Percentiles rank a stretch among this genome's conserved stretches.
These are phyloP conservation scores for Drosophila erecta DNA, from an alignment of 1,140 invertebrate genomes.

Conservation along the genomic window DNA sequence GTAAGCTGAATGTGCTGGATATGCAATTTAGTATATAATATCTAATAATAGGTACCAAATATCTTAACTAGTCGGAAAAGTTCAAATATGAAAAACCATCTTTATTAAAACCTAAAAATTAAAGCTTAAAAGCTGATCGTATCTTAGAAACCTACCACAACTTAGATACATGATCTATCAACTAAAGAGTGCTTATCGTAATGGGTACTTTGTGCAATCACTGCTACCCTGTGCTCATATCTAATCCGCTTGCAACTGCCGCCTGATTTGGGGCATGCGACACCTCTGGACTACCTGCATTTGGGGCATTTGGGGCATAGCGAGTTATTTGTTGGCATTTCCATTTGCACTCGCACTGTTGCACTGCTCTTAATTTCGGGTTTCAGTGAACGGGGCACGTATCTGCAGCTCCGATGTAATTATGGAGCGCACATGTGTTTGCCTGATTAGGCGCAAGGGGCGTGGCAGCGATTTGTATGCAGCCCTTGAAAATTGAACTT, in stretches of 20 bases:
- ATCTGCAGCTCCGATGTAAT: constrained; percentile 67
- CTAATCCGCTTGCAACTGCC: constrained; percentile 14
- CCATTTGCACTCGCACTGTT: constrained; percentile 10
- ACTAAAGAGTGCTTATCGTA: not conserved
- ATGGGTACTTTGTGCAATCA: not conserved
- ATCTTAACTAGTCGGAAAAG: not conserved
- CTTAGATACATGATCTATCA: too few species aligned
- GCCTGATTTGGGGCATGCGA: constrained; percentile 53
- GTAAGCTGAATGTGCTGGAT: not conserved
- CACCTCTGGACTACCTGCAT: constrained; percentile 50
- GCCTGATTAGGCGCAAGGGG: constrained; percentile 74
- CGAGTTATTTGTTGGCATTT: constrained; percentile 28
- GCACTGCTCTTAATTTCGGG: constrained; percentile 77
- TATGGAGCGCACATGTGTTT: constrained; percentile 79
- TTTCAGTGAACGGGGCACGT: constrained; percentile 71
- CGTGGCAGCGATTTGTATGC: constrained; percentile 66
- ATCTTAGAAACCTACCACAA: too few species aligned
- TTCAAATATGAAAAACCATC: not conserved
- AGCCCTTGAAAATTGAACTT: constrained; percentile 26
- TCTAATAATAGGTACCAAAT: too few species aligned
- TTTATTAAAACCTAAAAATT: too few species aligned
- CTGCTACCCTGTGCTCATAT: constrained; percentile 13
- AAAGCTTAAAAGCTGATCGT: too few species aligned
- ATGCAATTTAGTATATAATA: not conserved
- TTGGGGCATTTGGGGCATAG: constrained; percentile 47